Base-by-base conservation (phyloP, 2,888 invertebrate species). In the Lathronympha strigana region DNA sequence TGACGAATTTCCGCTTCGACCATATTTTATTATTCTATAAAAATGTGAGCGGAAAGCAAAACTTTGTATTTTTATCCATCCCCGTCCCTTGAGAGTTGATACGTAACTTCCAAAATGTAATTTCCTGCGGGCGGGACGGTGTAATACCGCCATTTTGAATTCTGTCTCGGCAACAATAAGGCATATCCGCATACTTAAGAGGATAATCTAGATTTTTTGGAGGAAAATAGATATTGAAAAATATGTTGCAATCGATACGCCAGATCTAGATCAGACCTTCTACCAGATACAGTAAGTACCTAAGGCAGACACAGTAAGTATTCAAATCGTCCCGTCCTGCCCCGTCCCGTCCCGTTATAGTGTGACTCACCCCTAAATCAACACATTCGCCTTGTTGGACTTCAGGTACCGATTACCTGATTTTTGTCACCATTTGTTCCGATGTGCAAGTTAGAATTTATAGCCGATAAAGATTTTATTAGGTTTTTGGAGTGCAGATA, bases 61-160 rank as follows among this genome's bases (percentile, higher is more conserved):
- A 66, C 36, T 64, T 43, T 53, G 28, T 58, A 31, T 66, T 47
- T 54, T 53, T 36, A 38, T 53, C 53, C 45, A 9, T 50, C 49
- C 49, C 11, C 55, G 31, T 51, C 66, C 49, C 66, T 17, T 13
- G 63, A 17, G 68, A 19, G 25, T 53, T 50, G 64, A 31, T 58
- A 43, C 55, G 68, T 63, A 68, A 67, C 70, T 68, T 63, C 63
- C 68, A 53, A 67, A 70, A 70, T 67, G 66, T 67, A 68, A 70
- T 70, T 70, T 70, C 70, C 70, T 60, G 63, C 57, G 6, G 53
- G 11, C 54, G 23, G 54, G 64, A 23, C 17, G 47, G 0, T 23
- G 23, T 28, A 15, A 25, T 13, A 51, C 61, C 53, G 62, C 49
- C 45, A 62, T 61, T 43, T 54, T 63, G 64, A 28, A 58, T 58